These are phyloP conservation scores for Buceros bicornis DNA, from an alignment of 2,797 vertebrate species.

Conservation along the genomic window DNA sequence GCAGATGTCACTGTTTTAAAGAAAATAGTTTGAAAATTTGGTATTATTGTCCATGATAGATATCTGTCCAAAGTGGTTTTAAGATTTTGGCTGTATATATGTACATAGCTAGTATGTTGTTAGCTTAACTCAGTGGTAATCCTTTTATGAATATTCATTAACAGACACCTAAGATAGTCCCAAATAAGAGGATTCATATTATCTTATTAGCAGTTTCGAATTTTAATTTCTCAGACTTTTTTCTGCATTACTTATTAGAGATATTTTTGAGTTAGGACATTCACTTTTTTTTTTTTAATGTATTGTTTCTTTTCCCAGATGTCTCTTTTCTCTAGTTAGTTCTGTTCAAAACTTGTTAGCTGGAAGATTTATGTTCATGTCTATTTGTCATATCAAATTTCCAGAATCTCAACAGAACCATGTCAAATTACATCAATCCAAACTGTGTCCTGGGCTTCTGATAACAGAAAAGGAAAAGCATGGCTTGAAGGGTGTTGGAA, in stretches of 20 bases:
- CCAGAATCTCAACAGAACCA: not conserved
- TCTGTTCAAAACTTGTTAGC: not conserved
- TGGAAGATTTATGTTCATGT: not conserved
- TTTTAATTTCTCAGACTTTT: not conserved
- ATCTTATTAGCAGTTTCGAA: not conserved
- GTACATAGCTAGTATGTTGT: not conserved
- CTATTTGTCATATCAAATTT: constrained; percentile 38
- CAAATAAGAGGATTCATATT: not conserved
- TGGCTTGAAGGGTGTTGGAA: not conserved
- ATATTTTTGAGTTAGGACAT: not conserved
- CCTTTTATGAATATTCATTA: not conserved
- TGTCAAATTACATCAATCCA: constrained; percentile 33
- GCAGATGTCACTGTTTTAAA: not conserved
- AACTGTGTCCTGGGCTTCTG: not conserved
- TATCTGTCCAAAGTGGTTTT: not conserved
- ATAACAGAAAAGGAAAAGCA: not conserved
- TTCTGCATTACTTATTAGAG: not conserved
- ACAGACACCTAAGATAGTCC: not conserved
- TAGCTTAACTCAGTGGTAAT: not conserved
- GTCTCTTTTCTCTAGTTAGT: not conserved
- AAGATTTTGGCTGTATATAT: not conserved
- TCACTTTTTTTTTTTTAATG: not conserved
- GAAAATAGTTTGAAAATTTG: not conserved
- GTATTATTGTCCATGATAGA: not conserved
- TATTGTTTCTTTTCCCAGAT: not conserved